Evolutionary conservation across 2,888 invertebrate genomes (phyloP).

Genomic region (Pandemis corylana): DNA sequence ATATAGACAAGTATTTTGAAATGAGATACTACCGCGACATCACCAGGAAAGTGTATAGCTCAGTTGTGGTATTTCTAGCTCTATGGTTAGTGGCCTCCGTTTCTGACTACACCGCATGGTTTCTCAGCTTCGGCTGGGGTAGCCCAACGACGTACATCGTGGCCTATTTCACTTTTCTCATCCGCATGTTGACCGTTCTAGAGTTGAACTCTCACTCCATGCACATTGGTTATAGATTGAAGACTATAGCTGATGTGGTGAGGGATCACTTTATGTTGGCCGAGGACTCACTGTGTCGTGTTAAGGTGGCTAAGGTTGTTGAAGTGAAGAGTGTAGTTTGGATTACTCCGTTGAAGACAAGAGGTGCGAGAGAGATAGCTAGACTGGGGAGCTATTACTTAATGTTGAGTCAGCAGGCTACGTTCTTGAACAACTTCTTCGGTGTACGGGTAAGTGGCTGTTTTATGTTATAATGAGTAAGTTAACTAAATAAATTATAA

Average conservation of each 20-base stretch:
- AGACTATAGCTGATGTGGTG: slow-evolving; percentile 42
- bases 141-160: slow-evolving; percentile 15
- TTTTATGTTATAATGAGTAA: not conserved
- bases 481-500: no score
- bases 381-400: slow-evolving; percentile 45
- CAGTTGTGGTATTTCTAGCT: slow-evolving; percentile 22
- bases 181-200: slow-evolving; percentile 40
- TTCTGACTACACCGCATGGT: slow-evolving; percentile 36
- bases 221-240: slow-evolving; percentile 45
- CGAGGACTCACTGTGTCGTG: slow-evolving; percentile 20
- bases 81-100: slow-evolving; percentile 13
- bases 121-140: slow-evolving; percentile 32
- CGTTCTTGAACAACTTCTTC: slow-evolving; percentile 45
- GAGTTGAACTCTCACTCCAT: slow-evolving; percentile 42
- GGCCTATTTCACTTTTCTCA: slow-evolving; percentile 42
- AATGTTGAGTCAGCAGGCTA: slow-evolving; percentile 44
- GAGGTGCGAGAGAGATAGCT: slow-evolving; percentile 27
- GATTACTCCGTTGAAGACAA: slow-evolving; percentile 32
- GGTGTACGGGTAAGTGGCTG: slow-evolving; percentile 44
- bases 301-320: slow-evolving; percentile 11
- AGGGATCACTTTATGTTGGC: slow-evolving; percentile 36
- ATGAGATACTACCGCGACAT: slow-evolving; percentile 42
- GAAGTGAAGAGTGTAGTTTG: slow-evolving; percentile 5
- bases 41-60: slow-evolving; percentile 31
- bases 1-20: slow-evolving; percentile 43